Conservation (phyloP, 2,113 vertebrate genomes). For the Thamnophis sirtalis region DNA sequence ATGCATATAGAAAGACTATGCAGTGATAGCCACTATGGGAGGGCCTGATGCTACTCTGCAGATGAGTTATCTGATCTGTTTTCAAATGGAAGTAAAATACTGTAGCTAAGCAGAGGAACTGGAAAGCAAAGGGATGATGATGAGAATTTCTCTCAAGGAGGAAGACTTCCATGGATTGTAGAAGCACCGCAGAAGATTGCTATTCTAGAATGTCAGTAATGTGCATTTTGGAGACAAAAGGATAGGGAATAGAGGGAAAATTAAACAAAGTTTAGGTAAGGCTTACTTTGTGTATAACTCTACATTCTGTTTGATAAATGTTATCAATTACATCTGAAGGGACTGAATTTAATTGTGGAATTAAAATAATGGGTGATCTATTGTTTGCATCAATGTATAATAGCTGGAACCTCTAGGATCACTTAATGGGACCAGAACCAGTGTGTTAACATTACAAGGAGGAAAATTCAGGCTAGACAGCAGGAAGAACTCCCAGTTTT, state of each 20-base stretch:
- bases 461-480: background rate
- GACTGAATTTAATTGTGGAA: background rate
- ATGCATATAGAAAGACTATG: background rate
- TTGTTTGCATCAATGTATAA: background rate
- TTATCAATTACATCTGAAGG: background rate
- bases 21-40: background rate
- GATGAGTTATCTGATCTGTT: background rate
- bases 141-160: background rate
- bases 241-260: background rate
- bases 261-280: background rate
- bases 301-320: background rate
- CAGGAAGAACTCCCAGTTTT: background rate
- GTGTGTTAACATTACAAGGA: background rate
- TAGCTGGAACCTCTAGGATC: background rate
- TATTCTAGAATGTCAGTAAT: background rate
- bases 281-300: background rate
- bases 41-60: background rate
- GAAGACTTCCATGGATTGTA: background rate
- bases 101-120: background rate
- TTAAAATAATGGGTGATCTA: background rate
- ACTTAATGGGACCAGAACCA: background rate
- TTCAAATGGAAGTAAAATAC: background rate
- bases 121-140: background rate
- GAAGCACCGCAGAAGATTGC: background rate
- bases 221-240: background rate